Base-by-base conservation (phyloP, 1,140 invertebrate genomes). In the Pseudachorutes palmiensis region DNA sequence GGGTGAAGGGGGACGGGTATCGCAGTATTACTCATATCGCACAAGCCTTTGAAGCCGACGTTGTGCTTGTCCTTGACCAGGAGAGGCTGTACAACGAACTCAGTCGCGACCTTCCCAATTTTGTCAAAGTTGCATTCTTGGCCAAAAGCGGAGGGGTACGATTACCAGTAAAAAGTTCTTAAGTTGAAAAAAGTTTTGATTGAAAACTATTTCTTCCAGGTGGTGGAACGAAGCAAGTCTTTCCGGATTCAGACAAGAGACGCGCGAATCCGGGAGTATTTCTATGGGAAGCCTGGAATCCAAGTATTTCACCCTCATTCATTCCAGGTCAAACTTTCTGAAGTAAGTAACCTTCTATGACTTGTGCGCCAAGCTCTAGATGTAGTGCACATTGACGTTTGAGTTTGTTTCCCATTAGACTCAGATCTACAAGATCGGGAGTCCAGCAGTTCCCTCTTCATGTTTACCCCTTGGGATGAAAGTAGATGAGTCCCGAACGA, bases 381-480 rank as follows among this genome's bases (percentile, higher is more conserved):
- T n/a, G n/a, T n/a, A n/a, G n/a, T n/a, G n/a, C n/a, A n/a, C n/a
- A n/a, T n/a, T n/a, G n/a, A n/a, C n/a, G n/a, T n/a, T n/a, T n/a
- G n/a, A n/a, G n/a, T n/a, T 57, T 32, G 16, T 64, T 68, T 45
- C 61, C 12, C 19, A 24, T 30, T 41, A 72, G 70, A 45, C 64
- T 0, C 70, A 82, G 72, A 85, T 98, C 24, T 97, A 88, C 76
- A 97, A 97, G 84, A 93, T 98, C 75, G 95, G 94, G 30, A 91
- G 92, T 0, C 92, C 94, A 0, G 84, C 90, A 1, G 78, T 98
- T 57, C 94, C 94, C 0, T 92, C 92, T 75, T 95, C 93, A 0
- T 95, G 92, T 76, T 87, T 98, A 84, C 96, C 96, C 9, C 82
- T 97, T 49, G 94, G 94, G 30, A 96, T 97, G 91, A 92, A 92